Evolutionary conservation across 2,113 vertebrate genomes (phyloP), one percentile per base, ranked within the genome.

Genomic region (Uria aalge): DNA sequence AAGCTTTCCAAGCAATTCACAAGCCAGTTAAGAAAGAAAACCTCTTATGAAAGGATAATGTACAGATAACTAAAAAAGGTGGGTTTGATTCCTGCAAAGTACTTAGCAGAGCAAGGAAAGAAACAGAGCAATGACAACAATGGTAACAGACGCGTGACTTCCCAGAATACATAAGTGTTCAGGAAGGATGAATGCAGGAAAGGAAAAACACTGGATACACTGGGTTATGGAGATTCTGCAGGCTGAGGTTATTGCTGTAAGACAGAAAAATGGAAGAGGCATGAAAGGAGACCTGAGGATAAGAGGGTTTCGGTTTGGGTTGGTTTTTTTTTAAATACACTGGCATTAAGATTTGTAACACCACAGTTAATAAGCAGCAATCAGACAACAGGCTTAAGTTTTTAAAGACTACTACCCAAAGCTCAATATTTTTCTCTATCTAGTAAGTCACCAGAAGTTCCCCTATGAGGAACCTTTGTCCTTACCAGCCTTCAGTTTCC

Each of bases 401-500:
- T 92, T 88, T 56, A 15, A 92, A 75, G 84, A 47, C 59, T 76
- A 47, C 77, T 67, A 56, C 68, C 59, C 75, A 81, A 92, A 93
- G 67, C n/a, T 88, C 47, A 64, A 23, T 88, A 75, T 67, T 85
- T 82, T 5, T 21, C 85, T 83, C 59, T 36, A 59, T 24, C 41
- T 60, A 85, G 34, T 45, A 94, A 87, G 43, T 34, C 55, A 76
- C 36, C 32, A 92, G 34, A 85, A 90, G 75, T 76, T 92, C 56
- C 86, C 71, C 67, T 59, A 64, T 8, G 48, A 80, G 62, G 74
- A 93, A 63, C 60, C 29, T 47, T 77, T 73, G 66, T 57, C 84
- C 99, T 99, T 98, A 99, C 99, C 99, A 99, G 96, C 99, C 99
- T 45, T 98, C 97, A 3, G 95, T 98, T 83, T 99, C 98, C 96